These are phyloP conservation scores for Coranthus polyacanthus DNA, from an alignment of 2,797 vertebrate species.

Conservation along the genomic window DNA sequence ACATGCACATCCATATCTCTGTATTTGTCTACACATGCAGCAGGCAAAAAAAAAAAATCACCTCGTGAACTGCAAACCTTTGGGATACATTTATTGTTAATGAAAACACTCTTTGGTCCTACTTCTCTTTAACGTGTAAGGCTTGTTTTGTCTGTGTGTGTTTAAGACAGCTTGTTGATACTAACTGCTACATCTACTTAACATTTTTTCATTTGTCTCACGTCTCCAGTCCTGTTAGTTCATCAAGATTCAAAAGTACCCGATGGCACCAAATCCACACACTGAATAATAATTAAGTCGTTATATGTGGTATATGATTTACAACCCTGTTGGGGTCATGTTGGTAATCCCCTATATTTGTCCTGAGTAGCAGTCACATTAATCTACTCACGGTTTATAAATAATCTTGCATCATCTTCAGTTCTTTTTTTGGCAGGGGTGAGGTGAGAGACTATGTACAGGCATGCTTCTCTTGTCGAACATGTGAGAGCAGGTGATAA, in stretches of 20 bases:
- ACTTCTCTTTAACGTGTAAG: too few relatives aligned
- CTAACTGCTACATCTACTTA: too few relatives aligned
- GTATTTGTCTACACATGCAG: conserved; percentile 1
- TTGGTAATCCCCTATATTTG: conserved; percentile 9
- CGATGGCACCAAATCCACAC: neutral
- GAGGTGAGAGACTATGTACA: conserved; percentile 22
- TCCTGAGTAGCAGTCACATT: conserved; percentile 13
- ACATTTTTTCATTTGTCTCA: conserved; percentile 6
- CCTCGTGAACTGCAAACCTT: too few relatives aligned
- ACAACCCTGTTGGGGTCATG: neutral
- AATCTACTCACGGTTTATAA: conserved; percentile 42
- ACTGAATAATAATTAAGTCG: conserved; percentile 2
- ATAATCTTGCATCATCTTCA: conserved; percentile 45
- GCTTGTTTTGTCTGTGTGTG: too few relatives aligned
- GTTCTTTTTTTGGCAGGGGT: conserved; percentile 23
- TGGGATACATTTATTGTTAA: neutral
- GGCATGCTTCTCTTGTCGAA: conserved; percentile 6
- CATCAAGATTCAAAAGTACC: neutral
- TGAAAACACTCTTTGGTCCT: too few relatives aligned
- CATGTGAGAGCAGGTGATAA: neutral
- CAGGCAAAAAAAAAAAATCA: too few relatives aligned
- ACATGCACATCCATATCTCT: neutral
- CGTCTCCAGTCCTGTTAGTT: neutral
- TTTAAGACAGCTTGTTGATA: too few relatives aligned
- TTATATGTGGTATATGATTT: neutral